phyloP scores from a whole-genome alignment of 2,888 invertebrate species.

The Smittia aterrima region DNA sequence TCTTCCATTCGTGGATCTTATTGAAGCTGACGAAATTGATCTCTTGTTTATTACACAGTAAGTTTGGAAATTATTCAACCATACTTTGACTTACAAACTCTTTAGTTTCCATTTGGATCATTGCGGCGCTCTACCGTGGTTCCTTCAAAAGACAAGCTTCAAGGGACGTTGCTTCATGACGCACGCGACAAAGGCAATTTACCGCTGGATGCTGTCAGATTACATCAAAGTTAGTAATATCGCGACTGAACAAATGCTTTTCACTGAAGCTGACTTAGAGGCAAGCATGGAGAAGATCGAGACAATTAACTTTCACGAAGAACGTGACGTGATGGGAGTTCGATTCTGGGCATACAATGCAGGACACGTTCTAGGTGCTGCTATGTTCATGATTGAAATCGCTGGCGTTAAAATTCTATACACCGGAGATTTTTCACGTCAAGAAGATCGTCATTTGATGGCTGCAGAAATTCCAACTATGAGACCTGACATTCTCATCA shows the following conservation, averaged over 20 bases:
- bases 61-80: constrained; percentile 54
- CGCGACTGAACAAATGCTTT: constrained; percentile 94
- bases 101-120: constrained; percentile 99
- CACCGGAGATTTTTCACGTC: constrained; percentile 97
- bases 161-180: constrained; percentile 99
- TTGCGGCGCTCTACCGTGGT: constrained; percentile 97
- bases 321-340: constrained; percentile 94
- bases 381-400: constrained; percentile 99
- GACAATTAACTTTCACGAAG: constrained; percentile 96
- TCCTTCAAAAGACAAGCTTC: constrained; percentile 94
- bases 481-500: constrained; percentile 95
- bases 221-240: constrained; percentile 99
- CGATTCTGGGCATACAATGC: constrained; percentile 99
- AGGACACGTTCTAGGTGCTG: constrained; percentile 97
- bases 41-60: constrained; percentile 91
- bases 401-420: constrained; percentile 95
- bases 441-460: constrained; percentile 99
- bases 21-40: constrained; percentile 97
- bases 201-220: constrained; percentile 96
- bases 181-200: constrained; percentile 99
- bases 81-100: too few relatives aligned
- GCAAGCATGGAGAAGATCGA: constrained; percentile 99
- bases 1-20: constrained; percentile 93
- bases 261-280: constrained; percentile 95
- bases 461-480: constrained; percentile 97